Conservation (phyloP, 2,113 vertebrate species). For the Pogona vitticeps region DNA sequence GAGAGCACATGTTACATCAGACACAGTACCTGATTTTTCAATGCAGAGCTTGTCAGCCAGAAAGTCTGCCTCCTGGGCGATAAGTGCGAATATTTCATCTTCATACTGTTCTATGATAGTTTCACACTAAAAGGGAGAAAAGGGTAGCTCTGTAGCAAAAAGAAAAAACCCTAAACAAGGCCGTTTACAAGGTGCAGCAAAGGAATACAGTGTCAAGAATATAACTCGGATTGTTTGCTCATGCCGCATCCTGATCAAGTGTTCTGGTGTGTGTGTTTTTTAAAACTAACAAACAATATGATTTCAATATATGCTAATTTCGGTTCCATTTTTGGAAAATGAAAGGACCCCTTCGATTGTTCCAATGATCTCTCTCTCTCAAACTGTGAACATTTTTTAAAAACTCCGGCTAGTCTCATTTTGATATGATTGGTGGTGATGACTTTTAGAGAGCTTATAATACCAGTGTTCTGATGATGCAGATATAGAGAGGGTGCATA, state of each 20-base stretch:
- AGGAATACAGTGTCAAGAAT: not conserved
- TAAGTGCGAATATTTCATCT: conserved; percentile 85
- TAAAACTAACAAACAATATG: conserved; percentile 50
- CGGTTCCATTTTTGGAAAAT: conserved; percentile 26
- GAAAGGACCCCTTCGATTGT: not conserved
- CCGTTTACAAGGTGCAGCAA: conserved; percentile 16
- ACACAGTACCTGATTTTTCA: conserved; percentile 87
- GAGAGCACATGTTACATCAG: conserved; percentile 72
- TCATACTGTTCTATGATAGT: conserved; percentile 85
- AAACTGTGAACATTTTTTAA: not conserved
- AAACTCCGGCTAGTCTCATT: not conserved
- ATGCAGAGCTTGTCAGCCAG: conserved; percentile 86
- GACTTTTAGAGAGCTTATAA: not conserved
- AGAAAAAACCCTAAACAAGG: not conserved
- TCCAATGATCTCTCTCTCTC: not conserved
- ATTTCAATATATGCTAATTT: conserved; percentile 54
- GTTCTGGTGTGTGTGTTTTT: not conserved
- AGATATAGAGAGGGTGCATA: not conserved
- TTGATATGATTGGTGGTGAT: conserved; percentile 11
- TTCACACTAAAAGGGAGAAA: conserved; percentile 79
- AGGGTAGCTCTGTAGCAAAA: conserved; percentile 22
- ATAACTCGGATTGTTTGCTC: conserved; percentile 27
- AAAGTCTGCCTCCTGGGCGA: conserved; percentile 76
- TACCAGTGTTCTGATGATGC: not conserved
- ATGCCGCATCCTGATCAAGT: not conserved